Conservation (phyloP, 1,140 invertebrate species). For the Tetramorium parvispinum region DNA sequence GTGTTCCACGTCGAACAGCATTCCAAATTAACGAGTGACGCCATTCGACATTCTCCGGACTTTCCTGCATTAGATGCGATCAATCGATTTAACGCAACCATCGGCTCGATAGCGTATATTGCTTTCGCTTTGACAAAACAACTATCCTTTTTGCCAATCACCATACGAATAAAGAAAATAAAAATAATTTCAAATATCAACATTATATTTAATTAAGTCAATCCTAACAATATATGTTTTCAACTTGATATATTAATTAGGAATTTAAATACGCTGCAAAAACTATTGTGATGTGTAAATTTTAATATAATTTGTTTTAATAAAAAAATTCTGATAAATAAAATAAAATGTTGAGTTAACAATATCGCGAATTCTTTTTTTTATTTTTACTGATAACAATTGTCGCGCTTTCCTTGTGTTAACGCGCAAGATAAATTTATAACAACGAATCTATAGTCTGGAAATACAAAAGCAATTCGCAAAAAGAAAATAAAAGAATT, state of each 20-base stretch:
- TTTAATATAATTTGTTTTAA: background rate
- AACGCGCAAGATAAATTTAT: background rate
- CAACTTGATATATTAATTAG: background rate
- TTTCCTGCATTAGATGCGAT: conserved; percentile 38
- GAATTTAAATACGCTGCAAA: background rate
- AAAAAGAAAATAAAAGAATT: conserved; percentile 1
- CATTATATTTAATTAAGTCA: background rate
- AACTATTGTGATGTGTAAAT: background rate
- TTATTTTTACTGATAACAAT: background rate
- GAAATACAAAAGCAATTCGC: conserved; percentile 42
- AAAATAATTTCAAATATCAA: background rate
- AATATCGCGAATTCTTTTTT: background rate
- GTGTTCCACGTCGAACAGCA: conserved; percentile 32
- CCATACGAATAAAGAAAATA: background rate
- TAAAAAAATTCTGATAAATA: background rate
- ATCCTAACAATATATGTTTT: background rate
- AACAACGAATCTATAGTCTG: background rate
- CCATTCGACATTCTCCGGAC: conserved; percentile 18
- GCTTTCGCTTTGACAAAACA: background rate
- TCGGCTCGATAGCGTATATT: conserved; percentile 24
- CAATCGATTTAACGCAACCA: conserved; percentile 29
- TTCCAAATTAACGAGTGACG: conserved; percentile 66
- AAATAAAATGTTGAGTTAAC: background rate
- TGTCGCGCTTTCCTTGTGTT: background rate
- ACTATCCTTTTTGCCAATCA: background rate